Evolutionary conservation across 2,113 vertebrate genomes (phyloP).

Genomic region (Eleginops maclovinus): DNA sequence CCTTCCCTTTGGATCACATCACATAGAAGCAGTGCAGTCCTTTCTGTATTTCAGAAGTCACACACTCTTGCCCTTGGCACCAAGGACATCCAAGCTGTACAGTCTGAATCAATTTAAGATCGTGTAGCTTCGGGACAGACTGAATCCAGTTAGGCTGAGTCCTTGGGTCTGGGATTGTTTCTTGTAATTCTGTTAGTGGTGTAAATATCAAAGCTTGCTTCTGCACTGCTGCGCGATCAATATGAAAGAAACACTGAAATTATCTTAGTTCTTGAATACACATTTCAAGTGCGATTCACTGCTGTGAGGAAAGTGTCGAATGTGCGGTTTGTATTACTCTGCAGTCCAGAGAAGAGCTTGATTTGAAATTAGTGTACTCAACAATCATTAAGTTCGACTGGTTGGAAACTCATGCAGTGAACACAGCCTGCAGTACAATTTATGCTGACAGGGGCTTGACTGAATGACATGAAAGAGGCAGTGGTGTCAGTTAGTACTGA

Average conservation of each 20-base stretch:
- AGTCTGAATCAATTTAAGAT: constrained; percentile 44
- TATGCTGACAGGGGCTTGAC: constrained; percentile 29
- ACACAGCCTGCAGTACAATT: constrained; percentile 28
- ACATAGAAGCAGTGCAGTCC: constrained; percentile 22
- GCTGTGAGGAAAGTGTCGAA: constrained; percentile 21
- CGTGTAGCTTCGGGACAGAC: constrained; percentile 13
- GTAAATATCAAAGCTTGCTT: not conserved
- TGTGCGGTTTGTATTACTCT: constrained; percentile 2
- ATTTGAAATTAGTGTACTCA: constrained; percentile 51
- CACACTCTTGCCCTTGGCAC: constrained; percentile 61
- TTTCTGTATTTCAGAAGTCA: constrained; percentile 47
- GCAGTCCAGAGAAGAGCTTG: constrained; percentile 5
- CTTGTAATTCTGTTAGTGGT: not conserved
- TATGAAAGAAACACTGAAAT: constrained; percentile 7
- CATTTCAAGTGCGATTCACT: not conserved
- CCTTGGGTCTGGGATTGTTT: constrained; percentile 13
- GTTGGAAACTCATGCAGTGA: constrained; percentile 14
- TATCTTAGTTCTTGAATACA: constrained; percentile 8
- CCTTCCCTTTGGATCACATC: constrained; percentile 67
- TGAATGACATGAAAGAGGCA: constrained; percentile 50
- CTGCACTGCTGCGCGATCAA: not conserved
- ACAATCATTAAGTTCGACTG: constrained; percentile 27
- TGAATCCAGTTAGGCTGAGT: constrained; percentile 20
- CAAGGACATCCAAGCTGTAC: constrained; percentile 41
- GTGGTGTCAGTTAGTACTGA: constrained; percentile 49